Evolutionary conservation across 2,797 vertebrate genomes (phyloP).

Genomic region (Tamandua tetradactyla): DNA sequence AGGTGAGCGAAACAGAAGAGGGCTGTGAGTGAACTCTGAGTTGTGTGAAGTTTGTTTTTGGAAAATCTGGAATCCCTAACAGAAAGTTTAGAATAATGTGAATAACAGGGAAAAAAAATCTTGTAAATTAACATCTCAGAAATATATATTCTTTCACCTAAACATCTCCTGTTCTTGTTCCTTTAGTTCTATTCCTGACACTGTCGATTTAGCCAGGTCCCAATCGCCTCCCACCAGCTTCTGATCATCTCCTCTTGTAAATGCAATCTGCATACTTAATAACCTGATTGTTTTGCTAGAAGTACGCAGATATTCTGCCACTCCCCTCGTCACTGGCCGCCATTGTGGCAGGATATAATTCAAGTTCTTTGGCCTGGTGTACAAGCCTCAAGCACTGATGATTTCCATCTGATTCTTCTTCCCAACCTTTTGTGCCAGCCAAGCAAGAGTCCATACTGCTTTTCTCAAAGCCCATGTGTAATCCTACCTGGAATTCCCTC

Average conservation of each 20-base stretch:
- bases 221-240: neutral
- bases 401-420: neutral
- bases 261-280: neutral
- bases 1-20: neutral
- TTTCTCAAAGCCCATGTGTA: neutral
- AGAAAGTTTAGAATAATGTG: neutral
- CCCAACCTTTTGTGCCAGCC: neutral
- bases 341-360: neutral
- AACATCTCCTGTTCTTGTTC: neutral
- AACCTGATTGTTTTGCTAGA: neutral
- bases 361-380: neutral
- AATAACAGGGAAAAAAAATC: neutral
- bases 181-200: neutral
- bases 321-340: neutral
- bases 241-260: neutral
- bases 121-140: neutral
- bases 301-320: neutral
- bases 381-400: neutral
- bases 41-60: neutral
- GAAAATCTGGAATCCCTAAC: neutral
- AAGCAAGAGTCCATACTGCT: neutral
- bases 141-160: neutral
- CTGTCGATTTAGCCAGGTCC: neutral
- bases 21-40: neutral
- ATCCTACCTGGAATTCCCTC: neutral